These are phyloP conservation scores for Radopholus similis DNA, from an alignment of 1,140 invertebrate genomes.

Conservation along the genomic window DNA sequence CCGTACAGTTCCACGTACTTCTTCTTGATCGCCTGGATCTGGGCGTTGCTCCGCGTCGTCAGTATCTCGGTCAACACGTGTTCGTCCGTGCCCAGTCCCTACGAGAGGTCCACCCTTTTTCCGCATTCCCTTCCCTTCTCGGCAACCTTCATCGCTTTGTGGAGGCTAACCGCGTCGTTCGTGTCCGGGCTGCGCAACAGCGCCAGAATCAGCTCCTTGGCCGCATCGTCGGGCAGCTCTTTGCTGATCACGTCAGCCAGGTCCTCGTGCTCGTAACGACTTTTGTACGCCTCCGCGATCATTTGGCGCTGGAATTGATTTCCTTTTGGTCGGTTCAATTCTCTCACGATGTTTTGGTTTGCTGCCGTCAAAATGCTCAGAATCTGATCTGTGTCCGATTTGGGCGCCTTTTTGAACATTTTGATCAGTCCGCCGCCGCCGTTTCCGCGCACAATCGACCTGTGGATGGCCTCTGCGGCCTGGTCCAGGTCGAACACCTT, in stretches of 20 bases:
- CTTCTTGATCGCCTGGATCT: slow-evolving; percentile 61
- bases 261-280: not conserved
- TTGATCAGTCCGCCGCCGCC: not conserved
- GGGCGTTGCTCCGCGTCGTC: slow-evolving; percentile 63
- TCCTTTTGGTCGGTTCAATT: not conserved
- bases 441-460: not conserved
- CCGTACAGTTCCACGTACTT: slow-evolving; percentile 71
- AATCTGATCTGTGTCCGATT: slow-evolving; percentile 1
- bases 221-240: not conserved
- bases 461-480: not conserved
- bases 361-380: not conserved
- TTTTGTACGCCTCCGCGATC: not conserved
- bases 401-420: not conserved
- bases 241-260: not conserved
- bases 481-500: not conserved
- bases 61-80: slow-evolving; percentile 64
- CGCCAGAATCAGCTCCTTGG: not conserved
- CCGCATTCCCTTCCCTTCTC: not conserved
- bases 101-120: slow-evolving; percentile 60
- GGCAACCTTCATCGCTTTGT: slow-evolving; percentile 3
- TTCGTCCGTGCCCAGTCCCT: slow-evolving; percentile 65
- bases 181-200: not conserved
- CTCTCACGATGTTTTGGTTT: not conserved
- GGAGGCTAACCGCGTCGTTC: slow-evolving; percentile 1
- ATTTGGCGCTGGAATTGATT: not conserved